These are phyloP conservation scores for Myotis daubentonii DNA, from an alignment of 2,797 vertebrate species.

Conservation along the genomic window DNA sequence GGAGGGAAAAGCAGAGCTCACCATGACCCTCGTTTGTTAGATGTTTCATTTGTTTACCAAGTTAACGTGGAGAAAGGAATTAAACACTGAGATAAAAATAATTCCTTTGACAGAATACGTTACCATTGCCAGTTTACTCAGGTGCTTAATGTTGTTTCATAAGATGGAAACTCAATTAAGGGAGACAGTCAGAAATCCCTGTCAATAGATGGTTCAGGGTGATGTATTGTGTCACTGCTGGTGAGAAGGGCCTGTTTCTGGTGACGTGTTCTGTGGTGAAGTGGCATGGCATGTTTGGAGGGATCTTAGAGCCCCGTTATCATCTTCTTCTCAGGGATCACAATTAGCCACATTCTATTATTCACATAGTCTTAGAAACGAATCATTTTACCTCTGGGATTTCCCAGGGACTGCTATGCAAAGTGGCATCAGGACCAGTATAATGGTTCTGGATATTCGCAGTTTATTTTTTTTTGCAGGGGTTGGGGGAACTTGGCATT, in stretches of 20 bases:
- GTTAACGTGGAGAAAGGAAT: not conserved
- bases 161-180: not conserved
- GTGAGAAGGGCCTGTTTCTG: not conserved
- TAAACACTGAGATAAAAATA: constrained; percentile 1
- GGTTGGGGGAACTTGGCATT: not conserved
- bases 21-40: not conserved
- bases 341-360: not conserved
- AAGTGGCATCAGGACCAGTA: not conserved
- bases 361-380: not conserved
- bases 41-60: not conserved
- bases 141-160: not conserved
- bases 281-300: not conserved
- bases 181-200: not conserved
- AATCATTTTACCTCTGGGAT: not conserved
- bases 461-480: not conserved
- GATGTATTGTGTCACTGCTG: not conserved
- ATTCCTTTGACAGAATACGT: not conserved
- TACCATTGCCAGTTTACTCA: not conserved
- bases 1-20: not conserved
- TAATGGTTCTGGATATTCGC: not conserved
- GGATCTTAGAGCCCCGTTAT: not conserved
- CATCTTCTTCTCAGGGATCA: not conserved
- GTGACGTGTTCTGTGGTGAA: not conserved
- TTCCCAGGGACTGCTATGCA: not conserved
- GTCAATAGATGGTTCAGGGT: not conserved